Evolutionary conservation across 2,888 invertebrate genomes (phyloP), one percentile per base, ranked within the genome.

Genomic region (Diabrotica balteata): DNA sequence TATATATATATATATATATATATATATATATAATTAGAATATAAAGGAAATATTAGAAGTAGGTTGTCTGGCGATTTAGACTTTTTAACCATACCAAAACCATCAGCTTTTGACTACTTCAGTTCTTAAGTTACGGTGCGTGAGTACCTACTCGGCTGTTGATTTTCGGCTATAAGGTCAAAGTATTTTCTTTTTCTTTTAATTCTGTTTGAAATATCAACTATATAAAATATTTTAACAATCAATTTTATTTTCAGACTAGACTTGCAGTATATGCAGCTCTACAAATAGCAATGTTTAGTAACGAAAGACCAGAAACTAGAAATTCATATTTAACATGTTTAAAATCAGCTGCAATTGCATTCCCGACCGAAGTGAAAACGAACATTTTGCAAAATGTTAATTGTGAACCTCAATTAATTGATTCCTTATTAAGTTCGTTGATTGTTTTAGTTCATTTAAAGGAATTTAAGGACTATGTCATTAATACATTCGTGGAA

Each of bases 331-430:
- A 57, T 11, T 11, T 70, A 5, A 44, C 65, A 7, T 70, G 67
- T 46, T 45, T 70, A 43, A 59, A 45, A 32, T 58, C 50, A 10
- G 17, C 51, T 42, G 63, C 66, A 5, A 44, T 47, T 46, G 17
- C 43, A 43, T 66, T 59, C 54, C 59, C 59, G 42, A 64, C 58
- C 42, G 70, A 70, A 59, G 54, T 67, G 1, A 62, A 60, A 53
- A 17, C 45, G n/a, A 11, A 51, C 7, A 47, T 70, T 22, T 63
- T 70, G 9, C n/a, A 43, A 7, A 47, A 58, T 8, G 44, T 51
- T n/a, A 47, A 43, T n/a, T 44, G 51, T 17, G n/a, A 62, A 22
- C 8, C 9, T 47, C 8, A 10, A 8, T 17, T 49, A 45, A 47
- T 59, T 8, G 55, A 59, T 8, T n/a, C 42, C 2, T 50, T 67